Evolutionary conservation across 2,888 invertebrate genomes (phyloP), one percentile per base, ranked within the genome.

Genomic region (Microdon myrmicae): DNA sequence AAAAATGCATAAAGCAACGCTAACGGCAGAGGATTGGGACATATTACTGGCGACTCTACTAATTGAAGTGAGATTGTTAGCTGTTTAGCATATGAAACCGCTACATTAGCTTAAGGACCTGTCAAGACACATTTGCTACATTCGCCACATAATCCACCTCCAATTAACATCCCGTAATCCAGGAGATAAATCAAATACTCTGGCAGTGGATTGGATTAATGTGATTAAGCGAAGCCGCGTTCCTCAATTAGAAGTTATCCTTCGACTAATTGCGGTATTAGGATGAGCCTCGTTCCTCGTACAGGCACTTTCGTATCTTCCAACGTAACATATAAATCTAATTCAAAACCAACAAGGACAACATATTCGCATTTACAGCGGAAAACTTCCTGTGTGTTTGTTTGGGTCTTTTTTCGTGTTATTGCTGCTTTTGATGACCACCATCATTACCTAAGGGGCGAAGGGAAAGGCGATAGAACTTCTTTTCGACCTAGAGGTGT

Each of bases 201-300:
- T 28, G 41, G 25, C 13, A n/a, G 17, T 19, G 26, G 17, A 22
- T 12, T 34, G 31, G 54, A 58, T 53, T 31, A 51, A 58, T 58
- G 56, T 47, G 58, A 38, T 37, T 47, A 43, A 53, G 53, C 53
- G 58, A 58, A 38, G 51, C 56, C 43, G 53, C 47, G 37, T 37
- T 38, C 31, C 51, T 47, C 53, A 64, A 64, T 64, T 58, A 64
- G 58, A 51, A 26, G 51, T 64, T 64, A 64, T 64, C 64, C 51
- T 38, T 51, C 64, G 41, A 64, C 58, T 64, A 64, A 64, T 64
- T 58, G 51, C 43, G 51, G 58, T 47, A 43, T 28, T 20, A 25
- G 47, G 41, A 14, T 26, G 45, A 41, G 51, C 45, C 39, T 39
- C 47, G 16, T n/a, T n/a, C n/a, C n/a, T n/a, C n/a, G n/a, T n/a